Evolutionary conservation across 92 coral and sea anemone genomes (phyloP).

Genomic region (Paramuricea clavata): DNA sequence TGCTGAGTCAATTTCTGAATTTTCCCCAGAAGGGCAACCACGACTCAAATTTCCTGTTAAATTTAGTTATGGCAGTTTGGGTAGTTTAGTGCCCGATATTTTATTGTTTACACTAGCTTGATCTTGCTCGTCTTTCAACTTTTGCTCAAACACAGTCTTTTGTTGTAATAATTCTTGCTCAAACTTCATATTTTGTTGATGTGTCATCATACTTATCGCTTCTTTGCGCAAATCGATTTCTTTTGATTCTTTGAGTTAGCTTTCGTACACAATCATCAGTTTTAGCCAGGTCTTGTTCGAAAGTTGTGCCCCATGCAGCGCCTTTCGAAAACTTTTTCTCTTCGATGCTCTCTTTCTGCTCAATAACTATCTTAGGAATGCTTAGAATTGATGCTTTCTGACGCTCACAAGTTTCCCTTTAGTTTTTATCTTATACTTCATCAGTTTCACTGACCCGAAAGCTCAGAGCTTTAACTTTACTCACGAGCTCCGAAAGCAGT

Average conservation of each 20-base stretch:
- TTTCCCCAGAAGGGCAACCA: conserved; percentile 65
- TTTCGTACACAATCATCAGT: conserved; percentile 47
- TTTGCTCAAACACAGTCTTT: background rate
- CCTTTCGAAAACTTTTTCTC: conserved; percentile 48
- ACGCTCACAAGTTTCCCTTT: conserved; percentile 29
- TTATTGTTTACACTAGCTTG: conserved; percentile 7
- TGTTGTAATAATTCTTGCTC: conserved; percentile 5
- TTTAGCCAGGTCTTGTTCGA: conserved; percentile 15
- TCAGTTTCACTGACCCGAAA: conserved; percentile 15
- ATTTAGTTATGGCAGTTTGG: conserved; percentile 23
- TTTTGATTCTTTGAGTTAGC: background rate
- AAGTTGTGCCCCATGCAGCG: conserved; percentile 54
- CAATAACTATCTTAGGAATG: background rate
- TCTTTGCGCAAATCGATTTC: conserved; percentile 17
- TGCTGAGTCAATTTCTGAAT: conserved; percentile 68
- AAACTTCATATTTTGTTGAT: conserved; percentile 6
- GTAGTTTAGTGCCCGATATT: background rate
- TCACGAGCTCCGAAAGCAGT: too few species aligned
- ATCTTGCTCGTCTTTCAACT: conserved; percentile 5
- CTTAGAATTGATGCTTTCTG: conserved; percentile 23
- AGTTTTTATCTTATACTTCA: background rate
- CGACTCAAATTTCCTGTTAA: conserved; percentile 36
- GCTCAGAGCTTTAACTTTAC: conserved; percentile 29
- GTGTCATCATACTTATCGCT: conserved; percentile 32
- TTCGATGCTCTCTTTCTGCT: conserved; percentile 31